phyloP scores from a whole-genome alignment of 1,140 invertebrate genomes.

The Nautilus pompilius region DNA sequence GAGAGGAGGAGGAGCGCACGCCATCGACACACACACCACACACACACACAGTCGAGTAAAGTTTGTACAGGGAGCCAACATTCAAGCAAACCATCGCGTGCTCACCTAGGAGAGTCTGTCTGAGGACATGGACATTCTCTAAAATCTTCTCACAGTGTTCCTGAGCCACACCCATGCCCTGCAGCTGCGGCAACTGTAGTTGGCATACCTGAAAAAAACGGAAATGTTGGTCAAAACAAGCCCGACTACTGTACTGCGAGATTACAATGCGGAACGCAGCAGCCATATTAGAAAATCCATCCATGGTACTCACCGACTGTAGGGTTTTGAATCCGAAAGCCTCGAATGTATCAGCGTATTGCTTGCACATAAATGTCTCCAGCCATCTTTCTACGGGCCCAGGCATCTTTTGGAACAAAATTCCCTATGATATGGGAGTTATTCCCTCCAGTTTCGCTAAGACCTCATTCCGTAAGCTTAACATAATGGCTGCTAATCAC shows the following conservation, averaged over 20 bases:
- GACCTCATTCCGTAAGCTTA: conserved; percentile 4
- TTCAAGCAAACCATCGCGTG: too few relatives aligned
- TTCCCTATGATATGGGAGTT: neutral
- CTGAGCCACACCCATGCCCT: conserved; percentile 46
- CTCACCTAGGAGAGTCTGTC: conserved; percentile 46
- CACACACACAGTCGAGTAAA: too few relatives aligned
- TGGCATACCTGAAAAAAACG: conserved; percentile 52
- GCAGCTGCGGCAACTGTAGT: conserved; percentile 41
- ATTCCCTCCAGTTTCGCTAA: neutral
- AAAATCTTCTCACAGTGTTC: conserved; percentile 49
- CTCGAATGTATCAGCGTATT: conserved; percentile 48
- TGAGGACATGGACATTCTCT: conserved; percentile 47
- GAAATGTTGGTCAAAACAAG: too few relatives aligned
- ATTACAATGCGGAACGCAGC: too few relatives aligned
- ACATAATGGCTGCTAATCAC: conserved; percentile 11
- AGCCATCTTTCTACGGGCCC: conserved; percentile 49
- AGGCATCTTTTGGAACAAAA: conserved; percentile 28
- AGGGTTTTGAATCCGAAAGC: conserved; percentile 48
- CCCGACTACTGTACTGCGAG: too few relatives aligned
- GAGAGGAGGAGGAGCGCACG: too few relatives aligned
- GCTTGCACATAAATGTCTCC: conserved; percentile 51
- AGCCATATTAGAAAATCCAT: neutral
- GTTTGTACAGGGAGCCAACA: too few relatives aligned
- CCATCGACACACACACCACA: too few relatives aligned
- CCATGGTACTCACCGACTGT: conserved; percentile 39